phyloP scores from a whole-genome alignment of 37 sponge, comb jelly and placozoan species.

The Aplysina aerophoba region DNA sequence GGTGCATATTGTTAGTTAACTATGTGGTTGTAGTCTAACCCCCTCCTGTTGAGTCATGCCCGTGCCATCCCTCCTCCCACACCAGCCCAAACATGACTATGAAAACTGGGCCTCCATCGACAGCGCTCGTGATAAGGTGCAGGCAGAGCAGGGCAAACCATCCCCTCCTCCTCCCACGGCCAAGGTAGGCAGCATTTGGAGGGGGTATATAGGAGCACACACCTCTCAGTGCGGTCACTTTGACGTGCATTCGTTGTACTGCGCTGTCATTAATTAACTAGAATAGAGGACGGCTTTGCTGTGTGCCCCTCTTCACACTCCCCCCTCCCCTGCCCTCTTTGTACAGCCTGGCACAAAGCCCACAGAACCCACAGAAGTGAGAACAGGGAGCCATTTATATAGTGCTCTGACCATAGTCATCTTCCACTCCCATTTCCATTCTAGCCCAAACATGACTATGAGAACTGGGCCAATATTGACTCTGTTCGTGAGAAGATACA shows the following conservation, averaged over 20 bases:
- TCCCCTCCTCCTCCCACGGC: neutral
- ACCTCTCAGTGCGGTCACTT: too few species aligned
- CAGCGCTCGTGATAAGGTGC: neutral
- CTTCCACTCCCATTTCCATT: neutral
- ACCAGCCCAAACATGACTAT: slow-evolving; percentile 10
- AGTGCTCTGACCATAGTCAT: neutral
- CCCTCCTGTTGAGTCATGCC: neutral
- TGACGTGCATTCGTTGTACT: too few species aligned
- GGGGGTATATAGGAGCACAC: too few species aligned
- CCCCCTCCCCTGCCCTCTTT: too few species aligned
- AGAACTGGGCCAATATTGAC: neutral
- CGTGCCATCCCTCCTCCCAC: neutral
- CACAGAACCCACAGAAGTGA: neutral
- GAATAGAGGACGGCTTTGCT: too few species aligned
- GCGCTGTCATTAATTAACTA: too few species aligned
- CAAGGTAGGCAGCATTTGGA: neutral
- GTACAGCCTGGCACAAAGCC: too few species aligned
- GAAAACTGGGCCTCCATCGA: neutral
- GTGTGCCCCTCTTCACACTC: too few species aligned
- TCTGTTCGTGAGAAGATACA: neutral
- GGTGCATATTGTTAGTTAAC: neutral
- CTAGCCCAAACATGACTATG: slow-evolving; percentile 16
- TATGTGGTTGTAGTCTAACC: neutral
- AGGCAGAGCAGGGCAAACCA: neutral
- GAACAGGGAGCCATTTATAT: neutral